phyloP scores from a whole-genome alignment of 2,797 vertebrate genomes.

The Sebastes aleutianus region DNA sequence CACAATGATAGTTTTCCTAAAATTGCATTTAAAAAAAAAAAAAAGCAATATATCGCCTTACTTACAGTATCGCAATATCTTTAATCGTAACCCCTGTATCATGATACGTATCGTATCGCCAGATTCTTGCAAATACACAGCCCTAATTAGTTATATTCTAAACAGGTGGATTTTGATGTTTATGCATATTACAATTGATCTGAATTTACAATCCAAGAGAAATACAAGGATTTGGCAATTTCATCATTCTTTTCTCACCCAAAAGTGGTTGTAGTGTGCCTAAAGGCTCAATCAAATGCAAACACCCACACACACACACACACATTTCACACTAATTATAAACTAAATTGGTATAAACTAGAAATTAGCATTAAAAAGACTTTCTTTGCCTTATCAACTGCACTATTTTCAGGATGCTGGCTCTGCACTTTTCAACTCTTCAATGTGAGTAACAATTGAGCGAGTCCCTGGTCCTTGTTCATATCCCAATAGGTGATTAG shows the following conservation, averaged over 20 bases:
- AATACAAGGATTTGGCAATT: background rate
- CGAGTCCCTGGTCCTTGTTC: background rate
- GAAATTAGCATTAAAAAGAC: constrained; percentile 15
- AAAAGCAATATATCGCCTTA: no score
- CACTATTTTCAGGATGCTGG: constrained; percentile 33
- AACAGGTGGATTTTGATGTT: background rate
- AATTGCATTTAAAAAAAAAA: no score
- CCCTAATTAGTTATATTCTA: background rate
- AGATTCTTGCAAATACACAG: no score
- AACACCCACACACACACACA: background rate
- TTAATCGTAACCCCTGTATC: no score
- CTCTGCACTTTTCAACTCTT: constrained; percentile 12
- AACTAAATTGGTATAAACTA: constrained; percentile 32
- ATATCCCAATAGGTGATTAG: background rate
- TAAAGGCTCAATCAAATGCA: constrained; percentile 1
- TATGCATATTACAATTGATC: background rate
- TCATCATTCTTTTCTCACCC: background rate
- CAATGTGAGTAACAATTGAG: background rate
- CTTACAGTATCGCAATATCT: no score
- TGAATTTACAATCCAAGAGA: background rate
- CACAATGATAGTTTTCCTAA: no score
- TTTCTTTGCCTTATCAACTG: constrained; percentile 21
- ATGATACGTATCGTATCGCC: no score
- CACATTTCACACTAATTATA: constrained; percentile 19
- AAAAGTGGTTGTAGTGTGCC: background rate